Evolutionary conservation across 2,888 invertebrate genomes (phyloP), one percentile per base, ranked within the genome.

Genomic region (Sarcophaga carnaria): DNA sequence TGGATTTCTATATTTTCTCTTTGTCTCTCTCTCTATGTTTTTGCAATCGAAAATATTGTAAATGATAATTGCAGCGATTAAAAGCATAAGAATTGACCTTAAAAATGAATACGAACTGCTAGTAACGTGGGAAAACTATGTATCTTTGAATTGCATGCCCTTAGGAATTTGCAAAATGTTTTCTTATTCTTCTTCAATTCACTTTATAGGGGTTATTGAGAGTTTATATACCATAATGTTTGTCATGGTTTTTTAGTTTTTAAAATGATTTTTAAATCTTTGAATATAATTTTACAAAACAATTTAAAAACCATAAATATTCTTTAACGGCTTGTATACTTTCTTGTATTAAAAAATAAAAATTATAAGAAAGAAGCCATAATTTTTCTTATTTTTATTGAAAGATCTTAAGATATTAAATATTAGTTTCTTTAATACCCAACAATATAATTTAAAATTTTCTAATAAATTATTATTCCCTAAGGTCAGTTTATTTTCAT

Each of bases 1-100:
- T 76, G 79, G 70, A 75, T 80, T 80, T 76, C 2, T 49, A 49
- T 49, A 14, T 14, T 14, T 49, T 49, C 49, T 49, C 4, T 11
- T 3, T 12, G 3, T 12, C 12, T 4, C 54, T 54, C 17, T 2
- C 10, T 17, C 8, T 49, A 3, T 14, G 0, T 49, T 54, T 74
- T 14, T 63, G 63, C 67, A 22, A 67, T 60, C 60, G 71, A 71
- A 60, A 66, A 37, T 37, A 37, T 37, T 37, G 37, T 59, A 66
- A 82, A 77, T 54, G 76, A 59, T 82, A 82, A 82, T 76, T 76
- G 76, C 76, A 71, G 60, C 76, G 71, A 82, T 76, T 77, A 79
- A 69, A 66, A 54, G 75, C 62, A 27, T 45, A 71, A 20, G 47
- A 25, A 37, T 71, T 83, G 79, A 83, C 75, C 75, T 79, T 14